Base-by-base conservation (phyloP, 2,797 vertebrate species). In the Takifugu ocellatus region DNA sequence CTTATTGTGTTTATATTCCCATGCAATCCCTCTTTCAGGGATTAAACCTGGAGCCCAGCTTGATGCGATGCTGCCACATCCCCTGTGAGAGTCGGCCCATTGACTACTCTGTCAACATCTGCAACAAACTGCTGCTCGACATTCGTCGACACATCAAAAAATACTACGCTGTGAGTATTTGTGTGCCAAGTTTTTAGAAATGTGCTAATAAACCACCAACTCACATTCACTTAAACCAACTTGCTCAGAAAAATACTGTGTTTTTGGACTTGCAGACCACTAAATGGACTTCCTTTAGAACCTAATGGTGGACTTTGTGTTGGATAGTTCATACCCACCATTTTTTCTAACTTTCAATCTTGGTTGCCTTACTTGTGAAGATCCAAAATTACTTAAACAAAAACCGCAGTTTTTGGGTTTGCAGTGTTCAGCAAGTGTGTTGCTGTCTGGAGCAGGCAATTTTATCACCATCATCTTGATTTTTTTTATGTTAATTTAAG, bases 91-190 rank as follows among this genome's bases (percentile, higher is more conserved):
- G 87, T 63, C 78, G 82, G 43, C 94, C 92, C 36, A 60, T 94
- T 39, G 86, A 75, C 71, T 78, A 80, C 14, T 52, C 49, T 0
- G 72, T 85, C 63, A 92, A 93, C 72, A 91, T 99, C 82, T 87
- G 69, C 88, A 98, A 98, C 87, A 97, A 96, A 82, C 86, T 98
- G 53, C 84, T 91, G 2, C 59, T 96, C 75, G 96, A 98, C 85
- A 94, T 98, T 79, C 94, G 95, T 52, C 87, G 89, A 16, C 87
- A 89, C 81, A 72, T 98, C 78, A 94, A 83, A 73, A 96, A 74
- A 75, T 92, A 91, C 75, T 92, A 91, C 74, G 85, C 84, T 5
- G 90, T 92, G 59, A 91, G 90, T 91, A 69, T 53, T 66, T 51
- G 11, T 51, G 16, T 36, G 21, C 55, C 3, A 7, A 11, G 3